phyloP scores from a whole-genome alignment of 2,888 invertebrate species.

The Polymixis lichenea region DNA sequence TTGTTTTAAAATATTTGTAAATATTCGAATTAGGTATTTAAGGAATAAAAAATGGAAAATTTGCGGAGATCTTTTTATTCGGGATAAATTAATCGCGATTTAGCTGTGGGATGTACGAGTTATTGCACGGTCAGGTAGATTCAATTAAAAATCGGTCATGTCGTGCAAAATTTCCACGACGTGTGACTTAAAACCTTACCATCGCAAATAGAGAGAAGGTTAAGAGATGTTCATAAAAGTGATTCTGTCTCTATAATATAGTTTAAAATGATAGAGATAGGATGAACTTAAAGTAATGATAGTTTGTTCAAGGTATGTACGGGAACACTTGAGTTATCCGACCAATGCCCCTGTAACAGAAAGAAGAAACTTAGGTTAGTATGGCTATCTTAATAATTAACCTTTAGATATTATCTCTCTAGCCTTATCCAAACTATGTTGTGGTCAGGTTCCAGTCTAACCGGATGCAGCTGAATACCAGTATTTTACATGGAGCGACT shows the following conservation, averaged over 20 bases:
- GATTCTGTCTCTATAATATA: not conserved
- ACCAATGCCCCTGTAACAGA: slow-evolving; percentile 80
- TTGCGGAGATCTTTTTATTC: not conserved
- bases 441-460: too few species aligned
- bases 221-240: not conserved
- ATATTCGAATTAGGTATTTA: too few species aligned
- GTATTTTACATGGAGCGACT: too few species aligned
- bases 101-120: too few species aligned
- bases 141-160: too few species aligned
- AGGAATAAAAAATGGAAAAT: too few species aligned
- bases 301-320: slow-evolving; percentile 76
- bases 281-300: not conserved
- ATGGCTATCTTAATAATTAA: too few species aligned
- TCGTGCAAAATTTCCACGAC: slow-evolving; percentile 15
- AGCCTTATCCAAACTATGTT: too few species aligned
- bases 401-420: too few species aligned
- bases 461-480: too few species aligned
- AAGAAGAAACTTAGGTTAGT: slow-evolving; percentile 2
- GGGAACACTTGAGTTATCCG: slow-evolving; percentile 83
- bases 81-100: not conserved
- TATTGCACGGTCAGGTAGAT: too few species aligned
- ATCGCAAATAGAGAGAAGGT: not conserved
- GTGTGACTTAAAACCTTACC: not conserved
- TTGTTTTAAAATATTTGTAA: too few species aligned
- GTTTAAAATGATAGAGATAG: slow-evolving; percentile 10